A percentile compares a stretch with the other conserved stretches of the same genome.
These are phyloP conservation scores for Eriosoma lanigerum DNA, from an alignment of 1,140 invertebrate genomes.

Conservation along the genomic window DNA sequence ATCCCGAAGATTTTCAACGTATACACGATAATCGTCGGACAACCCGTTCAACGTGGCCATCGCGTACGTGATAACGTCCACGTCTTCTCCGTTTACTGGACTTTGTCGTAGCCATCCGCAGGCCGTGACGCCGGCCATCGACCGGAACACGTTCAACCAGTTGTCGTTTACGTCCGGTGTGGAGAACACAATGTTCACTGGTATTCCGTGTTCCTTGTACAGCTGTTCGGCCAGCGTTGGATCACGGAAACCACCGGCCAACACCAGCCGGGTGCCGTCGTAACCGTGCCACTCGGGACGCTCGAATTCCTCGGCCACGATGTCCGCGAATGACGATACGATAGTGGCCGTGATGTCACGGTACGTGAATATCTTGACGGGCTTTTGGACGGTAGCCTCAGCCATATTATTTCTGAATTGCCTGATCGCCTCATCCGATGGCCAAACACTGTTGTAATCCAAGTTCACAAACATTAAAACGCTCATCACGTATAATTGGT, in stretches of 20 bases:
- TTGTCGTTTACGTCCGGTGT: background rate
- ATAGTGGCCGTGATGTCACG: background rate
- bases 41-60: background rate
- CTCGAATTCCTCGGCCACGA: background rate
- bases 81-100: background rate
- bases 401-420: background rate
- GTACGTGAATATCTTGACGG: background rate
- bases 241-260: conserved; percentile 4
- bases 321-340: background rate
- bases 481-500: background rate
- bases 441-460: background rate
- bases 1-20: background rate
- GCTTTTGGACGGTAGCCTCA: background rate
- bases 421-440: background rate
- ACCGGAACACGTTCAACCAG: background rate
- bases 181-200: background rate
- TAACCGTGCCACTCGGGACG: background rate
- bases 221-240: background rate
- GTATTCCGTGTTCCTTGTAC: background rate
- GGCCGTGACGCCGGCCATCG: background rate
- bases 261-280: background rate
- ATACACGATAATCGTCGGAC: background rate
- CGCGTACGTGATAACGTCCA: background rate
- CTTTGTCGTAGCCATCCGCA: background rate
- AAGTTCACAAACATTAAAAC: background rate